phyloP scores from a whole-genome alignment of 92 coral and sea anemone genomes.

The Hydrozoanthus gracilis region DNA sequence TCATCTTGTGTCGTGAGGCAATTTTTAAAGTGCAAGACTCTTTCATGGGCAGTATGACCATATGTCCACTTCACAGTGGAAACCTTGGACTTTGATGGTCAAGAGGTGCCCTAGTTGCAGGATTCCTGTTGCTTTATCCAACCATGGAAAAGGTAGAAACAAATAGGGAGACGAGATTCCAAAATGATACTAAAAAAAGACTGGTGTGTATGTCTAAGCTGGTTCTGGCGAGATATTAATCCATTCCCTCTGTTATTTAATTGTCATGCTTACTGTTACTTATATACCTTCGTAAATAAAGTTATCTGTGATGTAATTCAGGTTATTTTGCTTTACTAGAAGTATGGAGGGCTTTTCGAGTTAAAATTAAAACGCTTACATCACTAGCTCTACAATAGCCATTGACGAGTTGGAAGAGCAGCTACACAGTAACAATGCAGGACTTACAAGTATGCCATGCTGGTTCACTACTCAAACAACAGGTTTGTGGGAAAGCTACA shows the following conservation, averaged over 20 bases:
- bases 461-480: too few relatives aligned
- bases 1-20: conserved; percentile 66
- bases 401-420: conserved; percentile 41
- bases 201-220: conserved; percentile 64
- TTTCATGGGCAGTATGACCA: conserved; percentile 43
- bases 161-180: conserved; percentile 49
- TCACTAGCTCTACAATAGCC: conserved; percentile 14
- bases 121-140: conserved; percentile 56
- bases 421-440: conserved; percentile 35
- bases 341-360: too few relatives aligned
- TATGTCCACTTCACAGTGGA: conserved; percentile 71
- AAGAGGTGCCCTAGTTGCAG: conserved; percentile 72
- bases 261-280: not conserved
- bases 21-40: conserved; percentile 33
- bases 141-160: conserved; percentile 47
- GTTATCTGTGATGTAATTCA: conserved; percentile 23
- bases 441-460: conserved; percentile 41
- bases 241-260: not conserved
- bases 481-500: too few relatives aligned
- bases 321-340: conserved; percentile 25
- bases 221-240: conserved; percentile 61
- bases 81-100: conserved; percentile 76
- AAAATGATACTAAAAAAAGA: conserved; percentile 36
- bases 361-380: conserved; percentile 42
- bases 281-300: not conserved